Evolutionary conservation across 2,888 invertebrate species (phyloP).

Genomic region (Sinohyriopsis cumingii): DNA sequence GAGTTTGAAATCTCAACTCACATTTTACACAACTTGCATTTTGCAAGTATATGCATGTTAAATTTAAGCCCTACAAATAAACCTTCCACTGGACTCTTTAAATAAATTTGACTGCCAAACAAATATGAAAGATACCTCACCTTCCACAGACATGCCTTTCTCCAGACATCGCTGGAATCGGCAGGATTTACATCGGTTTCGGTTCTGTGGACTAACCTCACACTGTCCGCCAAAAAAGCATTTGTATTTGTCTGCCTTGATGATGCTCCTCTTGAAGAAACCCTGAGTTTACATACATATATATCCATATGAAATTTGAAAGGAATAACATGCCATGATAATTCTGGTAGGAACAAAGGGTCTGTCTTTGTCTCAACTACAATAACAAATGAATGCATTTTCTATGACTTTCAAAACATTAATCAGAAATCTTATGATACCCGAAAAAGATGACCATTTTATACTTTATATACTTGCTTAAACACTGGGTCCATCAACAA

Average conservation of each 20-base stretch:
- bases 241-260: constrained; percentile 63
- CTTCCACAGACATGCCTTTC: constrained; percentile 68
- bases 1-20: too few relatives aligned
- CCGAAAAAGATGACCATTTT: too few relatives aligned
- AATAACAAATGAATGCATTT: too few relatives aligned
- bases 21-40: neutral
- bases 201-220: constrained; percentile 62
- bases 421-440: too few relatives aligned
- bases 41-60: neutral
- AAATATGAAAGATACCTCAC: constrained; percentile 32
- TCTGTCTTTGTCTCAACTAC: neutral
- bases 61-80: neutral
- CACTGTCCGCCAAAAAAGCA: constrained; percentile 69
- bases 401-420: too few relatives aligned
- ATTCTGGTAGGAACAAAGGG: neutral
- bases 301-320: neutral
- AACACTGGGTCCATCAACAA: too few relatives aligned
- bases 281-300: constrained; percentile 52
- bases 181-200: constrained; percentile 70
- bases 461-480: too few relatives aligned
- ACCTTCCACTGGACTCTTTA: too few relatives aligned
- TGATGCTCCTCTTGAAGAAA: constrained; percentile 68
- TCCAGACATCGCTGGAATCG: constrained; percentile 63
- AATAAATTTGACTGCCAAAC: too few relatives aligned
- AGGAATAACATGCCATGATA: neutral